Evolutionary conservation across 2,888 invertebrate species (phyloP), one percentile per base, ranked within the genome.

Genomic region (Arctia plantaginis): DNA sequence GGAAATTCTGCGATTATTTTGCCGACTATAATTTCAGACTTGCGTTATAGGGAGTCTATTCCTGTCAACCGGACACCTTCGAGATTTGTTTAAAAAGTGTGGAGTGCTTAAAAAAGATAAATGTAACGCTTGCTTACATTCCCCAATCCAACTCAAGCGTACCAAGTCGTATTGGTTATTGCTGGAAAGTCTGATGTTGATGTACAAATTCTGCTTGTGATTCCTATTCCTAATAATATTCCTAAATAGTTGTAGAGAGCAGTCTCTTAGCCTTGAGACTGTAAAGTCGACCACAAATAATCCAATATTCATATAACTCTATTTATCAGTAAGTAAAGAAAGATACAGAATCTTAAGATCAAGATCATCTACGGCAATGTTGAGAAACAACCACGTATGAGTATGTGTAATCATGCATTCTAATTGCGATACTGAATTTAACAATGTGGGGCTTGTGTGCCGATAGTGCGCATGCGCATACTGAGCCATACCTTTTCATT

Each of bases 391-490:
- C 41, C n/a, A 67, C 23, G 20, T 33, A 10, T n/a, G n/a, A 55
- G 41, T 41, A 27, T 59, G 33, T 73, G 66, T 69, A 47, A 75
- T 68, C 66, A 67, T 67, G 30, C 65, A 67, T 72, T 72, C 47
- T 67, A 39, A 39, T 62, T 69, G 59, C 39, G 27, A 68, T 59
- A 69, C 77, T 79, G 75, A 79, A 82, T 80, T 59, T 3, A 69
- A 80, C 83, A 82, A 78, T 77, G 79, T 73, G 35, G 66, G 47
- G 65, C 69, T 79, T 77, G 51, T 79, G 44, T 69, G 44, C 18
- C 18, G 30, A 65, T 35, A 35, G 33, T 64, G 41, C 39, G 51
- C 62, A 1, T 59, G 23, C 69, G 65, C 44, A 68, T 44, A 41
- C 18, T 27, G 41, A 55, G 3, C n/a, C 33, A 30, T 66, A 69